Evolutionary conservation across 2,113 vertebrate genomes (phyloP).

Genomic region (Eclectus roratus): DNA sequence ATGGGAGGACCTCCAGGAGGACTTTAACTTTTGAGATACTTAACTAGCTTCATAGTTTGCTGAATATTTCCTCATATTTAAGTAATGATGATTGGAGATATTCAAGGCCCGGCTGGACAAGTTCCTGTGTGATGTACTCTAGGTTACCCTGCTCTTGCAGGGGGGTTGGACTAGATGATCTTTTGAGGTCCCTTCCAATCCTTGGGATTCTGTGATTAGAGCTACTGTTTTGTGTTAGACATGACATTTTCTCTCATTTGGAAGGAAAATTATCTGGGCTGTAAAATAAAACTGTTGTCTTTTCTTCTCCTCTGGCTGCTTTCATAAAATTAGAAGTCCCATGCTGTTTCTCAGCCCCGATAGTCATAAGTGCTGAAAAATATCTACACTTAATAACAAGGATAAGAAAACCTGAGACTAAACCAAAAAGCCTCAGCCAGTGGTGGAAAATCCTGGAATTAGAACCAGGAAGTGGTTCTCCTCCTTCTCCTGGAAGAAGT

Average conservation of each 20-base stretch:
- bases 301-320: neutral
- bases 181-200: no score
- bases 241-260: neutral
- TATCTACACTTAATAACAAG: neutral
- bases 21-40: neutral
- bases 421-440: neutral
- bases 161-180: no score
- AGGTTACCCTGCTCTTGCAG: no score
- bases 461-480: neutral
- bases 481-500: neutral
- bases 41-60: neutral
- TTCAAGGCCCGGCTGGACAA: no score
- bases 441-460: neutral
- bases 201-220: neutral
- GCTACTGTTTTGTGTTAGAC: neutral
- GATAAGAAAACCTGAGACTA: neutral
- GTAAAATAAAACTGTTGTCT: neutral
- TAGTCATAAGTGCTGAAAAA: neutral
- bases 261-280: neutral
- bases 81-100: neutral
- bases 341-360: neutral
- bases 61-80: neutral
- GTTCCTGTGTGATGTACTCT: no score
- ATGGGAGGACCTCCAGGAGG: neutral
- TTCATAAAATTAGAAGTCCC: neutral